Base-by-base conservation (phyloP, 2,797 vertebrate species). In the Liparis tanakae region DNA sequence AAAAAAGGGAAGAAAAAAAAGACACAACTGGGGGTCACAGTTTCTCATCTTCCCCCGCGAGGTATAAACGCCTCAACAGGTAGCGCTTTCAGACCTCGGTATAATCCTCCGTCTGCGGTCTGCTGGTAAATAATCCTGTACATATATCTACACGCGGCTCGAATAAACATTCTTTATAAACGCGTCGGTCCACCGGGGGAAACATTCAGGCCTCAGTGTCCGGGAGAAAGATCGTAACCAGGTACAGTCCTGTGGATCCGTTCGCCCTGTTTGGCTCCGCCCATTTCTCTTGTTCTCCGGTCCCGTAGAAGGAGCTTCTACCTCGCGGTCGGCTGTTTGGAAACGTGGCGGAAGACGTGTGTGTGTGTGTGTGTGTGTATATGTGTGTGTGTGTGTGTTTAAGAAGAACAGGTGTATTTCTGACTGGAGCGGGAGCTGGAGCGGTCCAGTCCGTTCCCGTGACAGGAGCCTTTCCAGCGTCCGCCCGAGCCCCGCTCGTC, bases 361-460 rank as follows among this genome's bases (percentile, higher is more conserved):
- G 37, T 1, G 53, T 18, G 43, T 41, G 50, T 44, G 43, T 43
- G 30, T 14, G 34, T 12, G 51, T 63, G 61, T 25, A 39, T 33
- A n/a, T 44, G 57, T 41, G n/a, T 17, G 53, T 30, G 25, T 20
- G 44, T 62, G 57, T 33, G 67, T 56, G 51, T 83, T 88, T 95
- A 96, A 64, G 96, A 94, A 0, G 96, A 95, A 87, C 94, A 97
- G 17, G 89, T 88, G 92, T 95, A 97, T 89, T 97, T 97, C 87
- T 97, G 96, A 72, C 89, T 97, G 80, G 96, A 92, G 62, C 89
- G 96, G 58, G 96, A 97, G 87, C 94, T 97, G 87, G 95, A 96
- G 75, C 92, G 87, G 82, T 97, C 96, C 5, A 98, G 91, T 60
- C 95, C 95, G 1, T 96, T 93, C 60, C 94, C 95, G 20, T 95